A percentile compares a stretch with the other conserved stretches of the same genome.
These are phyloP conservation scores for Cliona cf. orientalis DNA, from an alignment of 37 sponge, comb jelly and placozoan genomes.

Conservation along the genomic window DNA sequence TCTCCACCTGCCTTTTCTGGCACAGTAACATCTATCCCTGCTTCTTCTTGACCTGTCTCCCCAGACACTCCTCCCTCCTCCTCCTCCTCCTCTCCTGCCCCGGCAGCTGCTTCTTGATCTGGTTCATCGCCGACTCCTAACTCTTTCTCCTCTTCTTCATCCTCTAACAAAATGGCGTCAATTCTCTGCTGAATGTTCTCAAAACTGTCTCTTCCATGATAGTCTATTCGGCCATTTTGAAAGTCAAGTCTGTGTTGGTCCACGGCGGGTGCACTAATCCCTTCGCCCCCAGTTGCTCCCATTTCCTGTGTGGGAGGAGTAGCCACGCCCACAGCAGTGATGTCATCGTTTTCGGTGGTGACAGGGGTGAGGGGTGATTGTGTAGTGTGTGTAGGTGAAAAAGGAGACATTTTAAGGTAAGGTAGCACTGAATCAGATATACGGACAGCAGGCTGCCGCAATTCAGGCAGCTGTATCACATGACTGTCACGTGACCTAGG, in stretches of 20 bases:
- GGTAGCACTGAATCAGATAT: conserved; percentile 58
- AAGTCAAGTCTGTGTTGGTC: conserved; percentile 7
- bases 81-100: neutral
- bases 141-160: neutral
- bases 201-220: conserved; percentile 42
- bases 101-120: neutral
- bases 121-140: neutral
- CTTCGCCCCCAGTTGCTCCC: no score
- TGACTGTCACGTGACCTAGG: conserved; percentile 3
- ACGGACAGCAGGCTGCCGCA: neutral
- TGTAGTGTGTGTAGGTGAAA: conserved; percentile 1
- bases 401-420: neutral
- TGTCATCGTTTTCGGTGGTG: neutral
- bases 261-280: no score
- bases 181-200: conserved; percentile 20
- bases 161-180: neutral
- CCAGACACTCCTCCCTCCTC: neutral
- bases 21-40: neutral
- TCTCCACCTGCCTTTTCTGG: neutral
- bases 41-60: neutral
- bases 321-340: neutral
- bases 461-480: conserved; percentile 8
- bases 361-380: conserved; percentile 3
- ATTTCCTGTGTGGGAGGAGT: neutral
- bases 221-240: conserved; percentile 41